These are phyloP conservation scores for Ceratoteleas bidentatus DNA, from an alignment of 1,140 invertebrate genomes.

Conservation along the genomic window DNA sequence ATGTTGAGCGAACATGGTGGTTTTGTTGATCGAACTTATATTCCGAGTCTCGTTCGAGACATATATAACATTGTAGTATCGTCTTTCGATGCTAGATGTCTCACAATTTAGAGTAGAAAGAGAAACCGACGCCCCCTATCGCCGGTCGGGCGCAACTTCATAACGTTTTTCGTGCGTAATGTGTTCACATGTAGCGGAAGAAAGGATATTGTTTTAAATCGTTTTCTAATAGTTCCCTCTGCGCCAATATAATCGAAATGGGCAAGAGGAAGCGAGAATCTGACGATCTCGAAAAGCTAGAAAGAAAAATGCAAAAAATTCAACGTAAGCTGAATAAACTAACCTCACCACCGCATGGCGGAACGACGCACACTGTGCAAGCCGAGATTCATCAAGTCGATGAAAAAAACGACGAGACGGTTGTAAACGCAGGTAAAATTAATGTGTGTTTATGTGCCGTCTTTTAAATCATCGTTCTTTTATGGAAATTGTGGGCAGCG, in stretches of 20 bases:
- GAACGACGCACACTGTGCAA: no score
- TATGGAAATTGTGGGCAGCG: no score
- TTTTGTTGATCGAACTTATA: no score
- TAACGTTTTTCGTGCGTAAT: constrained; percentile 2
- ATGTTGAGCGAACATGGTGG: no score
- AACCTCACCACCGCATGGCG: not conserved
- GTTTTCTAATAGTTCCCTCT: not conserved
- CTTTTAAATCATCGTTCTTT: no score
- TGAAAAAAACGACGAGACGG: not conserved
- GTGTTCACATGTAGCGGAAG: not conserved
- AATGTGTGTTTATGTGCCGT: no score
- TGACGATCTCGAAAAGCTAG: not conserved
- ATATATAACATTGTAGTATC: no score
- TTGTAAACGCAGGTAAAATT: not conserved
- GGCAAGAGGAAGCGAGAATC: not conserved
- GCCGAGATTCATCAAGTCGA: no score
- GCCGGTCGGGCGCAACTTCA: not conserved
- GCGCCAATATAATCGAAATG: not conserved
- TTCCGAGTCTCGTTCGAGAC: no score
- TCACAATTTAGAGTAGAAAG: no score
- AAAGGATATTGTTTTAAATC: not conserved
- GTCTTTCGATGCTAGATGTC: no score
- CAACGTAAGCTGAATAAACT: not conserved
- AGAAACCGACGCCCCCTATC: no score
- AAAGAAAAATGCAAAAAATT: constrained; percentile 4